A percentile compares a stretch with the other conserved stretches of the same genome.
Conservation (phyloP, 2,888 invertebrate genomes). For the Macrophya alboannulata region DNA sequence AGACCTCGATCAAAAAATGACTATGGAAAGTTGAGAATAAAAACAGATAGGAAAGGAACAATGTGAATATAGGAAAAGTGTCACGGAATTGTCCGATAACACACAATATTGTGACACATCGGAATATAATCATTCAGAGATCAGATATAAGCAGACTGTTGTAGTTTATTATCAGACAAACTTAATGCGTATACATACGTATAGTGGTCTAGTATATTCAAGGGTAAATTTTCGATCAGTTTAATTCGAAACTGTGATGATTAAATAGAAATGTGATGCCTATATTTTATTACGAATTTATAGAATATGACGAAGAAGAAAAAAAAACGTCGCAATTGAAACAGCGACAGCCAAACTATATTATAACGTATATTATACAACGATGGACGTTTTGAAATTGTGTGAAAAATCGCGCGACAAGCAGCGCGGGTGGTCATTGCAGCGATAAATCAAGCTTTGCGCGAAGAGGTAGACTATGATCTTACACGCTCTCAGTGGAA, state of each 20-base stretch:
- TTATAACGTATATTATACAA: background rate
- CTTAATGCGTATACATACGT: background rate
- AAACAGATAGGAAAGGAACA: background rate
- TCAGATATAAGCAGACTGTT: background rate
- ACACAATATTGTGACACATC: background rate
- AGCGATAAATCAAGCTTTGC: constrained; percentile 15
- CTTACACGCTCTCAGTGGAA: background rate
- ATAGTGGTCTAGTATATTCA: background rate
- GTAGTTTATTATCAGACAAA: background rate
- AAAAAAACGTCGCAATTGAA: background rate
- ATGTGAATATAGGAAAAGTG: background rate
- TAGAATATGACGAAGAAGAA: too few relatives aligned
- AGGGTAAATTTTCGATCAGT: background rate
- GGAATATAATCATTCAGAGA: background rate
- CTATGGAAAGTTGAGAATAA: background rate
- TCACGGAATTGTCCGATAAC: background rate
- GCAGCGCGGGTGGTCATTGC: constrained; percentile 5
- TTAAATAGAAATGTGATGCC: background rate
- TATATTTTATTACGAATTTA: background rate
- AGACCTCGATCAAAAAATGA: background rate
- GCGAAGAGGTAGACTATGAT: background rate
- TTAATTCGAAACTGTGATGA: background rate
- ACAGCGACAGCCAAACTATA: too few relatives aligned
- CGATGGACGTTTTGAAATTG: background rate
- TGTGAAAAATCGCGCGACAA: background rate